A percentile compares a stretch with the other conserved stretches of the same genome.
Conservation (phyloP, 2,113 vertebrate species). For the Pelusios castaneus region DNA sequence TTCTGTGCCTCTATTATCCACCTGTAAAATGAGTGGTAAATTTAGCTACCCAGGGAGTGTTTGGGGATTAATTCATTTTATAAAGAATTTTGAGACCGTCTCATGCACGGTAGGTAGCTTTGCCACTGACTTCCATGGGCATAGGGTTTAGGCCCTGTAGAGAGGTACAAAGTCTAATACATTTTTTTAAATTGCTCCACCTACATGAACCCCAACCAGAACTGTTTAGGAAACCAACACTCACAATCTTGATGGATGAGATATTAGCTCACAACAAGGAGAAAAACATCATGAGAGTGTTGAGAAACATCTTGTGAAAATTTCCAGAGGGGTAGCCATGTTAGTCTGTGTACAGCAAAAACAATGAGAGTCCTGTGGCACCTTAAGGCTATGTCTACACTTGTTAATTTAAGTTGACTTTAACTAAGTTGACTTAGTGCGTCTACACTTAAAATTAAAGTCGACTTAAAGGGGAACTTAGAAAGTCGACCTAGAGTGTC, state of each 20-base stretch:
- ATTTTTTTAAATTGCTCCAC: not conserved
- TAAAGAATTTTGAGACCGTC: not conserved
- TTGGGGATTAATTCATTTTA: not conserved
- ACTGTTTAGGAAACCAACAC: not conserved
- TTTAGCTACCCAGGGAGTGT: not conserved
- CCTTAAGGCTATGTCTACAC: too few species aligned
- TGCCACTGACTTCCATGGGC: accelerated
- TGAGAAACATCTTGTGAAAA: not conserved
- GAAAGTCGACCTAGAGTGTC: too few species aligned
- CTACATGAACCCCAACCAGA: not conserved
- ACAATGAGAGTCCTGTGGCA: too few species aligned
- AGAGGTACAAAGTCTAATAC: accelerated
- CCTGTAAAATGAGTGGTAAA: accelerated
- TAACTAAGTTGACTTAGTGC: too few species aligned
- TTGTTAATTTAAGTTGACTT: too few species aligned
- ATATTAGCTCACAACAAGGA: not conserved
- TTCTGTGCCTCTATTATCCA: accelerated
- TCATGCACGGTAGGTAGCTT: not conserved
- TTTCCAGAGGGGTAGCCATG: not conserved
- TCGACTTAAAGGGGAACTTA: too few species aligned
- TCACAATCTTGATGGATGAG: not conserved
- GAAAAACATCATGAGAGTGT: accelerated
- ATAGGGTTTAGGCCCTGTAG: accelerated
- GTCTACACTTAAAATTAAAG: too few species aligned
- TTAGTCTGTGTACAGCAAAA: too few species aligned